Evolutionary conservation across 1,140 invertebrate genomes (phyloP), one percentile per base, ranked within the genome.

Genomic region (Panulirus ornatus): DNA sequence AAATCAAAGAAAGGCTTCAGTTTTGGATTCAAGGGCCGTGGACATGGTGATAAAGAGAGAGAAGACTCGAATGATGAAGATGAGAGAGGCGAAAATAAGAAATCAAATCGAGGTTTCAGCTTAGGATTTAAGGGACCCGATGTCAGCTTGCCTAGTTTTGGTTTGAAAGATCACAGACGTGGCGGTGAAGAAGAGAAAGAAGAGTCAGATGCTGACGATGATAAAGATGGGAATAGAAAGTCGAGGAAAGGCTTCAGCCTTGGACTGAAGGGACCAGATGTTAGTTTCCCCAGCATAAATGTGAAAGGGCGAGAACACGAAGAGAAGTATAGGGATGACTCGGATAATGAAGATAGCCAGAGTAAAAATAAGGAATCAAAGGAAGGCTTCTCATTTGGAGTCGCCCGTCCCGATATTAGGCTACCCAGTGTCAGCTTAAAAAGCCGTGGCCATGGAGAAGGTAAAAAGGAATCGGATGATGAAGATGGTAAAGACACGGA

Each of bases 21-120:
- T 34, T 78, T 87, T 58, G 71, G 73, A n/a, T 63, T 87, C 36
- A 87, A 87, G n/a, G 85, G 85, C 6, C 85, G 75, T 42, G 85
- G 2, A 38, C 14, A 84, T 27, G n/a, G n/a, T n/a, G n/a, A n/a
- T n/a, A 38, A 66, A 22, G 58, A 71, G 44, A 63, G 34, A 16
- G 42, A 47, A 1, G 6, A 71, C 0, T 38, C 58, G 30, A 36
- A n/a, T 0, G 58, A 58, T 30, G 81, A 83, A 1, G 58, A 58
- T 30, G 51, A 66, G 1, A 38, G n/a, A n/a, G n/a, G n/a, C 0
- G 30, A 81, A 30, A 27, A 81, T 3, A 54, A 81, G 78, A 81
- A 81, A 34, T 27, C 11, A 8, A 81, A 34, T 16, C 42, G 51
- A 34, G 78, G 78, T 16, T 81, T 81, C 30, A 51, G 47, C 34